Base-by-base conservation (phyloP, 2,888 invertebrate species). In the Drosophila pseudotakahashii region DNA sequence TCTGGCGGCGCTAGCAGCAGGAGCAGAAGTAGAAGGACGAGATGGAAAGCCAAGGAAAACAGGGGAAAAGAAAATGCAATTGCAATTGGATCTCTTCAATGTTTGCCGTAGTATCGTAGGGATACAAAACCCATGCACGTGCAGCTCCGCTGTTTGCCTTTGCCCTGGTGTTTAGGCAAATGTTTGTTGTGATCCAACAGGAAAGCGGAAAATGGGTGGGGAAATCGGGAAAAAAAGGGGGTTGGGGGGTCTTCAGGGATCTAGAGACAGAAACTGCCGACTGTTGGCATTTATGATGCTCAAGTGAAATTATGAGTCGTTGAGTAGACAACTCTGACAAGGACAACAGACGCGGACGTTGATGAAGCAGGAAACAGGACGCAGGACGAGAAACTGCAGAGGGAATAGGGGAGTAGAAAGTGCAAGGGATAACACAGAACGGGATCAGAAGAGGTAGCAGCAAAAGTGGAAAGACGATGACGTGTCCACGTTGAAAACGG, bases 231-330 rank as follows among this genome's bases (percentile, higher is more conserved):
- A 19, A 10, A 10, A 41, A n/a, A 39, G 26, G 19, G 19, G 19
- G 19, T 19, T 2, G 19, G 16, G 39, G 59, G 34, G 59, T 48
- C n/a, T n/a, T 36, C 16, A 14, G 59, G 62, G 62, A 63, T 23
- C 59, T 63, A 34, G 59, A 50, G 59, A 52, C 37, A 68, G 39
- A 51, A 79, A 77, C 70, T 70, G 82, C 82, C 76, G 81, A 79
- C 81, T 79, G 60, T 45, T 80, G 81, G 76, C 75, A 82, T 80
- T 81, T 79, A 70, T 64, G 77, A 30, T 69, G 67, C 48, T 63
- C 71, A 77, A 76, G 76, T 67, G 55, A 82, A 80, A 79, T 84
- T 80, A 80, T 81, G 78, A 79, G 71, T 67, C 64, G 53, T 54
- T 62, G 69, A 59, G 62, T 48, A 69, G 70, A 62, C 66, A 62